A percentile compares a stretch with the other conserved stretches of the same genome.
Conservation (phyloP, 1,140 invertebrate genomes). For the Saxidomus purpurata region DNA sequence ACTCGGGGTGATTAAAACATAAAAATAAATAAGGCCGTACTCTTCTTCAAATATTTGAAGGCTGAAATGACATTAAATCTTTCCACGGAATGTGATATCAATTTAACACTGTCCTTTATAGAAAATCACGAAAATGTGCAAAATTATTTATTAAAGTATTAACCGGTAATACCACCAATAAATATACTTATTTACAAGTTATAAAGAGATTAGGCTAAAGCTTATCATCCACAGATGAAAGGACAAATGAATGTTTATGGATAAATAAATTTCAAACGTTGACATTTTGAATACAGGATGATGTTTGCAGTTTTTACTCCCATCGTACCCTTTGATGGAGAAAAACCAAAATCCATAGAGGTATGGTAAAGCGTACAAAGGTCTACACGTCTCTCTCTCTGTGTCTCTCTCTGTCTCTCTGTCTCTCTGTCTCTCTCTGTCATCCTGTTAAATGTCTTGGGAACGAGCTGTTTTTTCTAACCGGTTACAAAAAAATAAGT, state of each 20-base stretch:
- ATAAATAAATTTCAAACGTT: not conserved
- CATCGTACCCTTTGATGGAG: not conserved
- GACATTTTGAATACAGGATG: not conserved
- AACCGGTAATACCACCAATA: not conserved
- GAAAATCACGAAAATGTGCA: constrained; percentile 12
- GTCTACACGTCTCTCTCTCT: no score
- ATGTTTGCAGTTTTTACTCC: not conserved
- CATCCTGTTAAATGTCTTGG: no score
- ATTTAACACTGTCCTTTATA: not conserved
- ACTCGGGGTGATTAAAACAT: constrained; percentile 13
- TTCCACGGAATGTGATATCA: not conserved
- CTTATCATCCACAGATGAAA: constrained; percentile 13
- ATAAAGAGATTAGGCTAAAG: constrained; percentile 49
- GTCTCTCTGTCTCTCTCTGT: no score
- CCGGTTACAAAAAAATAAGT: no score
- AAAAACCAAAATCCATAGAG: not conserved
- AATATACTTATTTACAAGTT: constrained; percentile 21
- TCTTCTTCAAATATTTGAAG: constrained; percentile 49
- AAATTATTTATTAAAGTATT: constrained; percentile 53
- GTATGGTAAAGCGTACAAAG: no score
- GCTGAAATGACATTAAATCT: not conserved
- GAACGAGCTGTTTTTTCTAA: no score
- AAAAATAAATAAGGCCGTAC: constrained; percentile 35
- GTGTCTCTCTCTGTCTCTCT: no score
- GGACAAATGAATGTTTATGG: not conserved